phyloP scores from a whole-genome alignment of 2,888 invertebrate genomes.

The Drosophila nr. perissopoda region DNA sequence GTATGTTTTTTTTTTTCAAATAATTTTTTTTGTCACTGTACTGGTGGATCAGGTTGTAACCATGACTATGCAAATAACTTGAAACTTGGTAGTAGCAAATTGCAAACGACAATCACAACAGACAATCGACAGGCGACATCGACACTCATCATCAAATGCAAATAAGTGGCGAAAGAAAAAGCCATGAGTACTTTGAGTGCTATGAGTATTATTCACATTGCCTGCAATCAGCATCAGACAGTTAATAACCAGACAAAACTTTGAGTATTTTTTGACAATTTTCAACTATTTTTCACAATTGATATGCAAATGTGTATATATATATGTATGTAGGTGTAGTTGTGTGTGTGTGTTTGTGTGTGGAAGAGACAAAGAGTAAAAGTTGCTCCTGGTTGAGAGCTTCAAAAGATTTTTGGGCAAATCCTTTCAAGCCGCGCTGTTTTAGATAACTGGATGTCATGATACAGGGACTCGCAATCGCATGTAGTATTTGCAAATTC shows the following conservation, averaged over 20 bases:
- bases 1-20: slow-evolving; percentile 26
- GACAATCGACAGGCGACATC: slow-evolving; percentile 17
- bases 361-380: slow-evolving; percentile 38
- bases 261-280: slow-evolving; percentile 37
- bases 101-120: slow-evolving; percentile 47
- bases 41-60: slow-evolving; percentile 56
- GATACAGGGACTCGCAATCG: slow-evolving; percentile 61
- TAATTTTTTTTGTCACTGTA: slow-evolving; percentile 59
- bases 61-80: slow-evolving; percentile 74
- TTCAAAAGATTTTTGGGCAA: slow-evolving; percentile 25
- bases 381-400: slow-evolving; percentile 24
- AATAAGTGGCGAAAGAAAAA: slow-evolving; percentile 53
- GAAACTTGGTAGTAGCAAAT: slow-evolving; percentile 60
- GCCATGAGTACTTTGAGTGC: slow-evolving; percentile 35
- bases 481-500: slow-evolving; percentile 79
- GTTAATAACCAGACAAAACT: slow-evolving; percentile 70
- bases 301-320: slow-evolving; percentile 60
- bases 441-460: slow-evolving; percentile 55
- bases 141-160: slow-evolving; percentile 66
- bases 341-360: slow-evolving; percentile 6
- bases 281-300: slow-evolving; percentile 43
- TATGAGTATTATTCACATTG: slow-evolving; percentile 23
- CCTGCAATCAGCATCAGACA: slow-evolving; percentile 50
- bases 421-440: slow-evolving; percentile 54
- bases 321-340: slow-evolving; percentile 1